Evolutionary conservation across 2,797 vertebrate genomes (phyloP), one percentile per base, ranked within the genome.

Genomic region (Falco berigora): DNA sequence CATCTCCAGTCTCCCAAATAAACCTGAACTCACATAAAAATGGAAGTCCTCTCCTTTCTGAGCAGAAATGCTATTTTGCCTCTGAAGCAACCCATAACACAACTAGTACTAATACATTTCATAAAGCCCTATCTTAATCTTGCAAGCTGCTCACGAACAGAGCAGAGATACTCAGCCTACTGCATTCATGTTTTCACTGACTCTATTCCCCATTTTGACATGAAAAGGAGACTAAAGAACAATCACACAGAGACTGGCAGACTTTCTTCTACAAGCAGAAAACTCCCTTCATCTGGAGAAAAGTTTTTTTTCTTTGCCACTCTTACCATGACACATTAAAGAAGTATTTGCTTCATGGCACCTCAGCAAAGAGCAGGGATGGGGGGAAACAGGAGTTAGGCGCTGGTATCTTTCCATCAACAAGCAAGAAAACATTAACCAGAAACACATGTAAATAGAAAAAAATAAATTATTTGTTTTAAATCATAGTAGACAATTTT

Each of bases 21-120:
- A 38, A 76, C 5, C 44, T 59, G 34, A 74, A 59, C n/a, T 59
- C 3, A 42, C 3, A 34, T 49, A 87, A 66, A 28, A 78, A 40
- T 8, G 7, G 10, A 53, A 53, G 11, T 69, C 32, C 4, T n/a
- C 30, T 55, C 20, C n/a, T 62, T 10, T 34, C 38, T 36, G 27
- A 85, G 14, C 15, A 82, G n/a, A 79, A 76, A 84, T 3, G 0
- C 11, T 62, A 42, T 22, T 56, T 75, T 81, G n/a, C 12, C 34
- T 80, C 27, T 74, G 30, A 77, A 90, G 44, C 11, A 78, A 79
- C 9, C 38, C 5, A 2, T 40, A 86, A 77, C 4, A 10, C 15
- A 25, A 5, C 25, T 79, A 25, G 9, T 34, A 44, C 14, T 3
- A 4, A 21, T 63, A 49, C 1, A 0, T 42, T 69, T 67, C 9